Conservation (phyloP, 2,888 invertebrate species). For the Chymomyza caudatula region DNA sequence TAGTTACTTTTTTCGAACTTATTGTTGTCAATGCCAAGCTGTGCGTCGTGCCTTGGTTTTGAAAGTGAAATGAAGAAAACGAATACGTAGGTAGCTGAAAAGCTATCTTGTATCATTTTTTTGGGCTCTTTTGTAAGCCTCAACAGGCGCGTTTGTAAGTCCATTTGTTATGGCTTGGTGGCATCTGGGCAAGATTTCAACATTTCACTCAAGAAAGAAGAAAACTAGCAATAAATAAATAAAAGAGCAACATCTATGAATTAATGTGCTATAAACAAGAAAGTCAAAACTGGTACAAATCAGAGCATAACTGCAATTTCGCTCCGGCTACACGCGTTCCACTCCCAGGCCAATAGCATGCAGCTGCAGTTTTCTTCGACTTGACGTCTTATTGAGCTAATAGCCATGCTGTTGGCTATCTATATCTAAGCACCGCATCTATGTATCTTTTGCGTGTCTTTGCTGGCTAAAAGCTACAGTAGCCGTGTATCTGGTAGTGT, state of each 20-base stretch:
- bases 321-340: slow-evolving; percentile 55
- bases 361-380: slow-evolving; percentile 12
- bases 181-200: background rate
- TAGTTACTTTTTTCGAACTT: slow-evolving; percentile 33
- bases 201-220: slow-evolving; percentile 19
- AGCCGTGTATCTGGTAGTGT: slow-evolving; percentile 29
- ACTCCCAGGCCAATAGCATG: slow-evolving; percentile 14
- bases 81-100: slow-evolving; percentile 10
- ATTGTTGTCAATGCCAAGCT: slow-evolving; percentile 36
- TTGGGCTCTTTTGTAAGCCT: background rate
- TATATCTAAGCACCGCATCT: background rate
- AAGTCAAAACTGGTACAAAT: slow-evolving; percentile 78
- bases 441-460: background rate
- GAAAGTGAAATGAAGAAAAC: slow-evolving; percentile 70
- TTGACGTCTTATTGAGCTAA: slow-evolving; percentile 19
- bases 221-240: slow-evolving; percentile 67
- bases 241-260: slow-evolving; percentile 70
- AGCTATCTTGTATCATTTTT: background rate
- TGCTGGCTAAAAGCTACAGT: background rate
- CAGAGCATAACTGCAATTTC: slow-evolving; percentile 78
- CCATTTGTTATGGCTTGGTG: background rate
- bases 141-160: background rate
- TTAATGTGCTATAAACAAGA: slow-evolving; percentile 76
- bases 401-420: slow-evolving; percentile 22
- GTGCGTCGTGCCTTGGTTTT: slow-evolving; percentile 61